A percentile compares a stretch with the other conserved stretches of the same genome.
phyloP scores from a whole-genome alignment of 1,140 invertebrate species.

The Drosophila nikananu region DNA sequence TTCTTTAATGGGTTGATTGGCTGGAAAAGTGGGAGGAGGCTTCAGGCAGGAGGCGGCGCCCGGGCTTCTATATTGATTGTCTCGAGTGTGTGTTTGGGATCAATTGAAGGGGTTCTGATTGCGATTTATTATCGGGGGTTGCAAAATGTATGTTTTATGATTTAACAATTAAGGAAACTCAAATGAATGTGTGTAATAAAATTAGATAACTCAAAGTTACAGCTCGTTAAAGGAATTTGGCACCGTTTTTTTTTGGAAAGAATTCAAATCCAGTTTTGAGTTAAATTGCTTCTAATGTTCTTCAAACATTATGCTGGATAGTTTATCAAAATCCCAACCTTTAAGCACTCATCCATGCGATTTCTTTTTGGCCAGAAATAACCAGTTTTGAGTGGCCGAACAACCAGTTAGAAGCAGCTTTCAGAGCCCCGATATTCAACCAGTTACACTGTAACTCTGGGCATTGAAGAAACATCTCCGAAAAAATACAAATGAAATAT shows the following conservation, averaged over 20 bases:
- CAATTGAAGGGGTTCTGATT: slow-evolving; percentile 46
- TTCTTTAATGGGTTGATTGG: slow-evolving; percentile 52
- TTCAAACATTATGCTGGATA: slow-evolving; percentile 9
- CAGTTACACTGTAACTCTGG: slow-evolving; percentile 13
- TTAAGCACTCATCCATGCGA: slow-evolving; percentile 8
- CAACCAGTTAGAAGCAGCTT: slow-evolving; percentile 23
- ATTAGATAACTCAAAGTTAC: slow-evolving; percentile 6
- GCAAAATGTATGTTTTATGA: slow-evolving; percentile 47
- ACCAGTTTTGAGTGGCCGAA: slow-evolving; percentile 25
- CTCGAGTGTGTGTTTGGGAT: slow-evolving; percentile 29
- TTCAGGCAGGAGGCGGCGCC: slow-evolving; percentile 29
- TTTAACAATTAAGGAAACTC: slow-evolving; percentile 40
- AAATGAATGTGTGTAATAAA: slow-evolving; percentile 33
- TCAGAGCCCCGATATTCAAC: slow-evolving; percentile 6
- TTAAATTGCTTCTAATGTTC: not conserved
- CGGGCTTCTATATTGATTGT: slow-evolving; percentile 34
- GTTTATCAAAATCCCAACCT: slow-evolving; percentile 9
- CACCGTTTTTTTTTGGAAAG: not conserved
- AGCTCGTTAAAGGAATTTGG: not conserved
- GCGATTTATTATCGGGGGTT: slow-evolving; percentile 29
- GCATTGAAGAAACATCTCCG: not conserved
- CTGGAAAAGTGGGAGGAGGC: slow-evolving; percentile 39
- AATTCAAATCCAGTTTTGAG: not conserved
- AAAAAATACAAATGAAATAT: slow-evolving; percentile 1
- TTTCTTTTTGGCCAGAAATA: slow-evolving; percentile 30